A percentile compares a stretch with the other conserved stretches of the same genome.
Evolutionary conservation across 2,797 vertebrate species (phyloP).

Genomic region (Glossophaga mutica): DNA sequence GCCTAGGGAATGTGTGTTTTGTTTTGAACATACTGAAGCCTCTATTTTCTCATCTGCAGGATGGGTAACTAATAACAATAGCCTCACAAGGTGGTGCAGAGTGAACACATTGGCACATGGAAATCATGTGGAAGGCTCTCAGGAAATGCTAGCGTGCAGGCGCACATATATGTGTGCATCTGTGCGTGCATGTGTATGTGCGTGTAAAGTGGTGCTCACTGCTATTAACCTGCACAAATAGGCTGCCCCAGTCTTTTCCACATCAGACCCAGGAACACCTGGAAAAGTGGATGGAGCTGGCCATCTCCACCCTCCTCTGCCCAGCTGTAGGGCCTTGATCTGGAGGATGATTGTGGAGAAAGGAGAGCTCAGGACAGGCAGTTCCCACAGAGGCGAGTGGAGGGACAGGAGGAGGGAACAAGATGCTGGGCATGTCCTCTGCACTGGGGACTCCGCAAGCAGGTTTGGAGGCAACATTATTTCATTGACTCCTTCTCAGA

Average conservation of each 20-base stretch:
- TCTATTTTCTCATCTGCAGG: background rate
- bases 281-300: background rate
- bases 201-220: background rate
- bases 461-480: background rate
- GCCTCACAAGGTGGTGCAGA: background rate
- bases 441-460: accelerated
- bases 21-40: background rate
- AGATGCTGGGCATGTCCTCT: background rate
- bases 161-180: background rate
- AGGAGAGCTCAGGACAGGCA: background rate
- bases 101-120: background rate
- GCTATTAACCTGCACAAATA: background rate
- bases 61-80: background rate
- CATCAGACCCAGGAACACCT: background rate
- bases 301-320: background rate
- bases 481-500: background rate
- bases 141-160: accelerated
- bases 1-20: background rate
- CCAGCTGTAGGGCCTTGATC: too few relatives aligned
- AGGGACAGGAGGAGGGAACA: background rate
- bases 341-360: background rate
- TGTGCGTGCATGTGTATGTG: background rate
- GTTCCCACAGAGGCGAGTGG: background rate
- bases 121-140: background rate
- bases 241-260: background rate